These are phyloP conservation scores for Myotis vivesi DNA, from an alignment of 2,797 vertebrate genomes.

Conservation along the genomic window DNA sequence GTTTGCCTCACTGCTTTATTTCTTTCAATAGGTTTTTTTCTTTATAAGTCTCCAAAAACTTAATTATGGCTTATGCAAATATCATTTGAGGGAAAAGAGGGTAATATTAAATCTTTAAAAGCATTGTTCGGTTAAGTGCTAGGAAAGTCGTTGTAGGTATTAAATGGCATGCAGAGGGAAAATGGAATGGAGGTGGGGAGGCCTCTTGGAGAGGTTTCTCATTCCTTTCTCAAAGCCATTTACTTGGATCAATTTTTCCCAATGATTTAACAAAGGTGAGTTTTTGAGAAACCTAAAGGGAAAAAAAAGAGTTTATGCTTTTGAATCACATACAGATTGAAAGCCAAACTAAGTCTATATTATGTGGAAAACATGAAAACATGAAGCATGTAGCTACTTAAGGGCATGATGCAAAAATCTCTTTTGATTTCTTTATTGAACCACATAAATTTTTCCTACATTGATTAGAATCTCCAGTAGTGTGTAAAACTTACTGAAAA, in stretches of 20 bases:
- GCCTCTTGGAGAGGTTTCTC: background rate
- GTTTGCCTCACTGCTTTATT: constrained; percentile 72
- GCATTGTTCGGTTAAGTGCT: constrained; percentile 73
- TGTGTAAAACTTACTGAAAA: background rate
- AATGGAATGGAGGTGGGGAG: background rate
- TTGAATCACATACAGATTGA: background rate
- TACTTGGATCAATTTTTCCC: background rate
- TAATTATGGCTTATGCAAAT: constrained; percentile 82
- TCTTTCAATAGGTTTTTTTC: constrained; percentile 75
- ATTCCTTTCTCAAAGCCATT: background rate
- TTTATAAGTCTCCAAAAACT: constrained; percentile 75
- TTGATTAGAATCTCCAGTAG: background rate
- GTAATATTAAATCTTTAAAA: constrained; percentile 78
- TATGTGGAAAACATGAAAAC: background rate
- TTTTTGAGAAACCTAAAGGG: background rate
- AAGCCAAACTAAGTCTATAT: background rate
- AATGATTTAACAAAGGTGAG: constrained; percentile 24
- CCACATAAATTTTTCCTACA: background rate
- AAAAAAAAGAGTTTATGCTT: background rate
- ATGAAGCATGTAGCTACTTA: background rate
- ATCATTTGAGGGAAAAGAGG: constrained; percentile 75
- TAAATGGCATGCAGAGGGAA: constrained; percentile 47
- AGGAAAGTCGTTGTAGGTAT: constrained; percentile 44
- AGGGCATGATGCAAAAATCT: background rate
- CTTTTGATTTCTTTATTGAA: background rate